A percentile compares a stretch with the other conserved stretches of the same genome.
Conservation (phyloP, 2,888 invertebrate species). For the Orgyia antiqua region DNA sequence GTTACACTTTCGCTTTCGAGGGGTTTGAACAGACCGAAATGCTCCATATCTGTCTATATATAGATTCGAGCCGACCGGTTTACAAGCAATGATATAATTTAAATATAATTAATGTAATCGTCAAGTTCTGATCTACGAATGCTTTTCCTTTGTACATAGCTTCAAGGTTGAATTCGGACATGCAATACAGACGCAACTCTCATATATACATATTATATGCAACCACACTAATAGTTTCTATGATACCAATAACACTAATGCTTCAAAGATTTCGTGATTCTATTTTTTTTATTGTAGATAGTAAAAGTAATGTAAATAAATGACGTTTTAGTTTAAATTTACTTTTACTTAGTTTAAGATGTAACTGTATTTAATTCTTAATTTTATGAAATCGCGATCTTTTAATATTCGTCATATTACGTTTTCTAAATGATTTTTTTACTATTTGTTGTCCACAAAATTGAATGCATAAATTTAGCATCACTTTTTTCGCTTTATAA, state of each 20-base stretch:
- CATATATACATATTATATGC: neutral
- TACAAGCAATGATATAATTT: slow-evolving; percentile 32
- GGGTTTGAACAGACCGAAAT: slow-evolving; percentile 57
- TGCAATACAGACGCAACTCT: slow-evolving; percentile 1
- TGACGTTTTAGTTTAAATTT: neutral
- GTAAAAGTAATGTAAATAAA: slow-evolving; percentile 1
- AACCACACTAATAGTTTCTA: no score
- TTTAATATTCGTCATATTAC: neutral
- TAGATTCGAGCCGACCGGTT: slow-evolving; percentile 41
- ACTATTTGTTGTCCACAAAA: no score
- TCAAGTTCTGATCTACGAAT: slow-evolving; percentile 27
- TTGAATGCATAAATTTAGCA: no score
- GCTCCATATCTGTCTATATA: slow-evolving; percentile 52
- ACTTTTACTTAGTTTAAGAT: neutral
- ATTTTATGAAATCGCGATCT: slow-evolving; percentile 1
- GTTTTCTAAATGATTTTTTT: slow-evolving; percentile 1
- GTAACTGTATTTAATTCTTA: slow-evolving; percentile 1
- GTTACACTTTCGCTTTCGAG: slow-evolving; percentile 76
- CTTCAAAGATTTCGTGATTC: no score
- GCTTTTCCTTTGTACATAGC: slow-evolving; percentile 23
- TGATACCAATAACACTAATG: no score
- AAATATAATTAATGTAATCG: slow-evolving; percentile 30
- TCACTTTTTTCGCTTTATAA: no score
- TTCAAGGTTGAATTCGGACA: slow-evolving; percentile 21
- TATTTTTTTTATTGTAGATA: neutral